Percentiles rank a stretch among this genome's conserved stretches.
Conservation (phyloP, 1,140 invertebrate genomes). For the Wiebesia pumilae region DNA sequence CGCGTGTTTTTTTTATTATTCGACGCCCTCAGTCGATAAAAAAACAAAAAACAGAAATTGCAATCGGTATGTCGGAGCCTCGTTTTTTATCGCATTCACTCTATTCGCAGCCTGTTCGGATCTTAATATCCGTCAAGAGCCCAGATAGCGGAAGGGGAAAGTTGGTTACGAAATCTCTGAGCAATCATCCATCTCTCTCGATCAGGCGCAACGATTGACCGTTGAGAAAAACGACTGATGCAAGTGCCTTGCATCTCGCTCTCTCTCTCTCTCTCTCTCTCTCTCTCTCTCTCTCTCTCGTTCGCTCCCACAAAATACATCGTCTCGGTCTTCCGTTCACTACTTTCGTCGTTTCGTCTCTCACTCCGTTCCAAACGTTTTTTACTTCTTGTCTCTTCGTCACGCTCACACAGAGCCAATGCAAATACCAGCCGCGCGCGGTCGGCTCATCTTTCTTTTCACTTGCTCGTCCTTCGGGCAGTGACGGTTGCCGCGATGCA, state of each 20-base stretch:
- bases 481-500: neutral
- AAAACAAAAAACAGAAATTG: neutral
- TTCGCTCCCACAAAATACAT: neutral
- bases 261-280: too few species aligned
- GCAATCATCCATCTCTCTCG: slow-evolving; percentile 45
- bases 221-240: too few species aligned
- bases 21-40: neutral
- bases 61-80: neutral
- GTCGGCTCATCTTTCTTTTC: neutral
- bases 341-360: neutral
- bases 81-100: neutral
- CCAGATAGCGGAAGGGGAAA: neutral
- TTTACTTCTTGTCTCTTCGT: slow-evolving; percentile 2
- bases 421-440: slow-evolving; percentile 5
- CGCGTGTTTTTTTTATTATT: neutral
- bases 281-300: too few species aligned
- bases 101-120: neutral
- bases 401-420: neutral
- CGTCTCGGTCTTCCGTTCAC: neutral
- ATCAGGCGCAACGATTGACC: slow-evolving; percentile 9
- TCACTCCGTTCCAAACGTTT: neutral
- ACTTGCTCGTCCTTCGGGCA: neutral
- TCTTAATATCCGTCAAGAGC: neutral
- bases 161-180: slow-evolving; percentile 38
- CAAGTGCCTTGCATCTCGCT: neutral